Base-by-base conservation (phyloP, 2,888 invertebrate species). In the Sthenelais limicola region DNA sequence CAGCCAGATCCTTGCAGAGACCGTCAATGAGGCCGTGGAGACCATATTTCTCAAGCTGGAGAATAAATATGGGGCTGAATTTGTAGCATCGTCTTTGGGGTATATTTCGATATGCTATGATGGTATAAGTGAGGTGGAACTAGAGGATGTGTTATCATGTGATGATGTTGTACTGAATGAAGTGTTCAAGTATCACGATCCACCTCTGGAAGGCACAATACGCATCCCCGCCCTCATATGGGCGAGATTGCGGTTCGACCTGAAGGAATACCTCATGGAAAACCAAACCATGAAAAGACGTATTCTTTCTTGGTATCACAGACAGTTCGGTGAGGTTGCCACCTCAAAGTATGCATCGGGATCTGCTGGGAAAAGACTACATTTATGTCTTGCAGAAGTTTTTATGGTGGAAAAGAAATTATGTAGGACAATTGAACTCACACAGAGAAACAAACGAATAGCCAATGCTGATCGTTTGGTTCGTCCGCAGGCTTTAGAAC, bases 101-200 rank as follows among this genome's bases (percentile, higher is more conserved):
- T 76, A 74, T 33, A 26, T 86, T 38, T 84, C 84, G 1, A 73
- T 83, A 54, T 82, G 83, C 28, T 71, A 78, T 32, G 78, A 82
- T 43, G 85, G 85, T 0, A 76, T 85, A 43, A 82, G 82, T 56
- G 84, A 84, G 43, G 78, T 82, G 71, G 85, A 85, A 73, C 78
- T 85, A n/a, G 84, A 85, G 58, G 84, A 85, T 81, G 84, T 78
- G 7, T 75, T 85, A 38, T 85, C 85, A 1, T 85, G 84, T 78
- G 79, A 82, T 73, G 73, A 73, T 56, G 73, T 38, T 0, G 69
- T 82, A n/a, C 71, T 85, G 68, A 78, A 81, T 75, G 82, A 83
- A 33, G 80, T 84, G 0, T 85, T 83, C 76, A 78, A 76, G 32
- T 85, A 79, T 72, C 84, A 85, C 75, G 82, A 83, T 62, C 85